These are phyloP conservation scores for Clamator glandarius DNA, from an alignment of 2,797 vertebrate genomes.

Conservation along the genomic window DNA sequence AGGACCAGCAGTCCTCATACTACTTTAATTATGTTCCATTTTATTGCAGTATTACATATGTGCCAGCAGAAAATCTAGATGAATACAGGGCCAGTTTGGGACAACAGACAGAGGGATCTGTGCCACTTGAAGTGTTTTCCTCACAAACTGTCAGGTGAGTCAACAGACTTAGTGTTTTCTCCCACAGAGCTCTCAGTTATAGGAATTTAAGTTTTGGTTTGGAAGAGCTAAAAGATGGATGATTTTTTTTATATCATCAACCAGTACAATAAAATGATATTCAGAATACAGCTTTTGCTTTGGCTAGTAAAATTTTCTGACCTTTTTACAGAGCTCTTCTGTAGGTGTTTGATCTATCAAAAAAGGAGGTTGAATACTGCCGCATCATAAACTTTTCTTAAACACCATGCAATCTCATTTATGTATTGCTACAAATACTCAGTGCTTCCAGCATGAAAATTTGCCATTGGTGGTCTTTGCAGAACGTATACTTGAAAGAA, in stretches of 20 bases:
- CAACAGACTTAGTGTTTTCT: not conserved
- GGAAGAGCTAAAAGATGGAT: not conserved
- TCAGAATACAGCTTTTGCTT: not conserved
- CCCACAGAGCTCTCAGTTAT: not conserved
- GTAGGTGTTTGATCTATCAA: not conserved
- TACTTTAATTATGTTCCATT: constrained; percentile 44
- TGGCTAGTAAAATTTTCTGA: not conserved
- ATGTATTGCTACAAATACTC: not conserved
- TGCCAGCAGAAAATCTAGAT: constrained; percentile 91
- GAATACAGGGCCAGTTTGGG: constrained; percentile 86
- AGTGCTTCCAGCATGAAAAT: not conserved
- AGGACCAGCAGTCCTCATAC: not conserved
- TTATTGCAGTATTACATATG: constrained; percentile 91
- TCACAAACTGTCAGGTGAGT: constrained; percentile 74
- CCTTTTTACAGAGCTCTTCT: not conserved
- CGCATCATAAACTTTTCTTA: not conserved
- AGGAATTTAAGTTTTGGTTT: not conserved
- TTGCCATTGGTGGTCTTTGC: not conserved
- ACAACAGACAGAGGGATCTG: constrained; percentile 74
- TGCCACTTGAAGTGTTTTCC: constrained; percentile 71
- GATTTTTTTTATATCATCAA: not conserved
- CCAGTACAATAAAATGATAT: not conserved
- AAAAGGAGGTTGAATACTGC: not conserved
- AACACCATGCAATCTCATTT: not conserved
- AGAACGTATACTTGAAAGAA: not conserved